Base-by-base conservation (phyloP, 2,888 invertebrate genomes). In the Meloe dianella region DNA sequence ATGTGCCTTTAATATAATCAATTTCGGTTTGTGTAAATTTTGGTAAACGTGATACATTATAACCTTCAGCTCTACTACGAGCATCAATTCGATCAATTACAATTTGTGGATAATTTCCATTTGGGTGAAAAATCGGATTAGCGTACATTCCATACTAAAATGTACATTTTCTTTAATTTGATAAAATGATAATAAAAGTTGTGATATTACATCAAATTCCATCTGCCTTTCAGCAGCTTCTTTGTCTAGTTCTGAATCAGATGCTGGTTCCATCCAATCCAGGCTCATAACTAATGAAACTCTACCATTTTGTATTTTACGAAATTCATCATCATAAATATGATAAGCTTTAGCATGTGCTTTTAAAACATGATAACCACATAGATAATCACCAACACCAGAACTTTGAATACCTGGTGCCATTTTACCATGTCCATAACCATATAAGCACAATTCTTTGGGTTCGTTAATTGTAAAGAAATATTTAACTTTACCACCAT, bases 321-420 rank as follows among this genome's bases (percentile, higher is more conserved):
- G 85, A 80, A 88, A 91, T 17, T 86, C 85, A 6, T 86, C 81
- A 60, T 90, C 85, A 77, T 91, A 92, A 29, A 90, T 78, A 65
- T 87, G 86, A 80, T 89, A 92, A 0, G 88, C 87, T 74, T 85
- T 87, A 4, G 90, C 91, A 75, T 93, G 92, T 0, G 92, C 88
- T 73, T 89, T 85, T 14, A 92, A 81, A 58, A 90, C 80, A 60
- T 87, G 88, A 74, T 91, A 89, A 62, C 87, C 88, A 75, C 90
- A 90, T 47, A 88, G 77, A 79, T 92, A 92, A 71, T 87, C 87
- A 10, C 87, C 88, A n/a, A 87, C 85, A 7, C 89, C 89, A 7
- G 41, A 88, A 89, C 9, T 59, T 59, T 63, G 79, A 29, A 66
- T 47, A 8, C 72, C 73, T 12, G 73, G 73, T n/a, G 73, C 74